These are phyloP conservation scores for Arion vulgaris DNA, from an alignment of 1,140 invertebrate genomes.

Conservation along the genomic window DNA sequence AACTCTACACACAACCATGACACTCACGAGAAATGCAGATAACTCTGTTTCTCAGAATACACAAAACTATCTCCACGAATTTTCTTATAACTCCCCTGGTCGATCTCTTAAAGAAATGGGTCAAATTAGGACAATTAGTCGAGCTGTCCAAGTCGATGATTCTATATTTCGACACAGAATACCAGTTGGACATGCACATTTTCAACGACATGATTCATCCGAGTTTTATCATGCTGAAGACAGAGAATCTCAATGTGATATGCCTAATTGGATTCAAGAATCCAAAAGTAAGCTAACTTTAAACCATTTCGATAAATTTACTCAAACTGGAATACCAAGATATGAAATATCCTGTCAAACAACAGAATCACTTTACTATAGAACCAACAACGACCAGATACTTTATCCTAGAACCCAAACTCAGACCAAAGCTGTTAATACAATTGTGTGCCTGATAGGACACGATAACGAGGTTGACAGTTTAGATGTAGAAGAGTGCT, in stretches of 20 bases:
- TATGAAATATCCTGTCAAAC: constrained; percentile 34
- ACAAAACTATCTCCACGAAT: no score
- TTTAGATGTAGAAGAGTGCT: not conserved
- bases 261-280: not conserved
- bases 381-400: not conserved
- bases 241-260: not conserved
- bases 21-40: no score
- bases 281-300: not conserved
- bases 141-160: not conserved
- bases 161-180: no score
- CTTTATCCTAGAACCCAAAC: no score
- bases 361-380: not conserved
- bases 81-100: no score
- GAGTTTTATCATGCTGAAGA: constrained; percentile 17
- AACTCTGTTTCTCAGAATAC: no score
- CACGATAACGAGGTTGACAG: not conserved
- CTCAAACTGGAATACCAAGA: constrained; percentile 14
- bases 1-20: no score
- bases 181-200: no score
- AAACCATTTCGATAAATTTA: constrained; percentile 5
- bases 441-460: constrained; percentile 5
- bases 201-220: not conserved
- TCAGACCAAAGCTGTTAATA: constrained; percentile 18
- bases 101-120: not conserved
- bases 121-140: not conserved